Evolutionary conservation across 2,797 vertebrate species (phyloP), one percentile per base, ranked within the genome.

Genomic region (Smutsia temminckii): DNA sequence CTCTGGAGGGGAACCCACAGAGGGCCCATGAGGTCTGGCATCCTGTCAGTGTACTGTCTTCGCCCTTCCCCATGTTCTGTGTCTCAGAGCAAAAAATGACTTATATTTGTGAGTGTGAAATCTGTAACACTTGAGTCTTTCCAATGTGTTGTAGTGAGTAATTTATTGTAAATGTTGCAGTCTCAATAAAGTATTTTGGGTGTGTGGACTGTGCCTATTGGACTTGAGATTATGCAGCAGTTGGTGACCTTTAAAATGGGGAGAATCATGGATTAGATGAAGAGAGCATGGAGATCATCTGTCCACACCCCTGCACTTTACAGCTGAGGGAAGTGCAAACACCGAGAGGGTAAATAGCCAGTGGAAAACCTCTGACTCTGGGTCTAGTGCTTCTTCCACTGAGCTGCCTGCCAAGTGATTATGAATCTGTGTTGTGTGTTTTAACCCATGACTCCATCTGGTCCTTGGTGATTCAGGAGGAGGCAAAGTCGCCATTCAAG

Each of bases 171-270:
- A 89, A 40, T 40, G 37, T 6, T 80, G 21, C 21, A 20, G 51
- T 95, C 64, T 57, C 53, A 97, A 94, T 97, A 97, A 97, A 97
- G 83, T 37, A 79, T 61, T 64, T 75, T 79, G 5, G 40, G 37
- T 89, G 57, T 40, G 23, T 75, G 55, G 55, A 34, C n/a, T 80
- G 71, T 95, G 69, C 59, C 61, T 93, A 74, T 85, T 59, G 34
- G 53, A 53, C 14, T 66, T 75, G 32, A 83, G 71, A 42, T 53
- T 25, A 8, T 51, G 34, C 75, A n/a, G 23, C 46, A 55, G 37
- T 23, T n/a, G 27, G 55, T 74, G 34, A 51, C 84, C 61, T 89
- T 93, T 77, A 63, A 40, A 77, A 21, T 12, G 16, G 46, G 25
- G 27, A 51, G 25, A 8, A 2, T 4, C 4, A 2, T 49, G 34